Conservation (phyloP, 2,113 vertebrate species). For the Rhabdornis inornatus region DNA sequence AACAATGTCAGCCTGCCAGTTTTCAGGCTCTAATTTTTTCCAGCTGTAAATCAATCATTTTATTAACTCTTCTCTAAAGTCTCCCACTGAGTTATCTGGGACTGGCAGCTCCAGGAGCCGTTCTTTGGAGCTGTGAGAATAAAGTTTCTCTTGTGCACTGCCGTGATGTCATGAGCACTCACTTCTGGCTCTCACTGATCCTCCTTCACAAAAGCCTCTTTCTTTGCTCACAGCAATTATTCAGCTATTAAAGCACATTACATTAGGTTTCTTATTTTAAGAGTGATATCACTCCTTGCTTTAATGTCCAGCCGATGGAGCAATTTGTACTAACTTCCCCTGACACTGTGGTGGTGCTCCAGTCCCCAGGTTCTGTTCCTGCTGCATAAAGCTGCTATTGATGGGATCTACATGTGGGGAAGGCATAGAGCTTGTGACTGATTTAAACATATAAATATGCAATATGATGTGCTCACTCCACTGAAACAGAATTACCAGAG, state of each 20-base stretch:
- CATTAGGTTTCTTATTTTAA: slow-evolving; percentile 81
- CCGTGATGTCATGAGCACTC: slow-evolving; percentile 83
- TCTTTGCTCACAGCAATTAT: slow-evolving; percentile 75
- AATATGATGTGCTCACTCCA: not conserved
- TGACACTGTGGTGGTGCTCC: slow-evolving; percentile 63
- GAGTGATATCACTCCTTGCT: slow-evolving; percentile 73
- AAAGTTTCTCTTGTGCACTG: slow-evolving; percentile 83
- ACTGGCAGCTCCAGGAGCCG: slow-evolving; percentile 62
- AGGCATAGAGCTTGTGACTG: slow-evolving; percentile 3
- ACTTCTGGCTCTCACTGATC: slow-evolving; percentile 68
- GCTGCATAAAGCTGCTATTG: slow-evolving; percentile 73
- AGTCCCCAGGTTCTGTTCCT: slow-evolving; percentile 64
- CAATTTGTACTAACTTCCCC: slow-evolving; percentile 76
- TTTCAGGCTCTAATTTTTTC: slow-evolving; percentile 75
- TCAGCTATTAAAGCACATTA: slow-evolving; percentile 78
- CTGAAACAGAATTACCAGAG: not conserved
- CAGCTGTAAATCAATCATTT: slow-evolving; percentile 79
- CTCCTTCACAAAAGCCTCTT: slow-evolving; percentile 75
- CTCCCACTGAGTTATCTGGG: slow-evolving; percentile 67
- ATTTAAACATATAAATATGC: slow-evolving; percentile 13
- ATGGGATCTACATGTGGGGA: slow-evolving; percentile 24
- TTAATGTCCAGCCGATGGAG: slow-evolving; percentile 73
- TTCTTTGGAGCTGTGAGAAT: slow-evolving; percentile 65
- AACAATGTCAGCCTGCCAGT: slow-evolving; percentile 50
- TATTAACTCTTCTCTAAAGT: slow-evolving; percentile 72